phyloP scores from a whole-genome alignment of 2,797 vertebrate species.

The Peromyscus aztecus region DNA sequence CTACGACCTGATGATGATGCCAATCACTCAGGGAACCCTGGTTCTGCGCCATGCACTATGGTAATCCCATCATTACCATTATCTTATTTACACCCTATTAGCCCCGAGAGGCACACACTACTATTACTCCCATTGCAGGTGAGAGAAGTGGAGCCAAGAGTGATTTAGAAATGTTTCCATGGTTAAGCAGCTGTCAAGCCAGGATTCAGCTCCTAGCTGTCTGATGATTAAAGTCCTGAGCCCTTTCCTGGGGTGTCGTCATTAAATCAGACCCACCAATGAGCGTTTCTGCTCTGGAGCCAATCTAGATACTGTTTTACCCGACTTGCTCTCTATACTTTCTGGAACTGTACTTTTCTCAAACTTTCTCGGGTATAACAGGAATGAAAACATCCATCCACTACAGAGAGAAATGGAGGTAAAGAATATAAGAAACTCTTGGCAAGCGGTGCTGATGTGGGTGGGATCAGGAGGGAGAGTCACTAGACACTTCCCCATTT shows the following conservation, averaged over 20 bases:
- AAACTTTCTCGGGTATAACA: slow-evolving; percentile 71
- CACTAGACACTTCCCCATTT: not conserved
- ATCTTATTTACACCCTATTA: slow-evolving; percentile 29
- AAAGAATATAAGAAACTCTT: slow-evolving; percentile 58
- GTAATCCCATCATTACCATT: not conserved
- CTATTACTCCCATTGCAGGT: not conserved
- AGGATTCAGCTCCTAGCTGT: not conserved
- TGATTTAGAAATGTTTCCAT: not conserved
- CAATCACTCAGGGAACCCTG: not conserved
- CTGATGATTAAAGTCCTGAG: slow-evolving; percentile 8
- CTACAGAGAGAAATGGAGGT: slow-evolving; percentile 40
- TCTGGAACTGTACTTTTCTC: slow-evolving; percentile 55
- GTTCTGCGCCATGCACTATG: not conserved
- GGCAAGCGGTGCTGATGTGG: not conserved
- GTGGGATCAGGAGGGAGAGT: not conserved
- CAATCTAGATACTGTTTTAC: slow-evolving; percentile 69
- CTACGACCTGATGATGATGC: not conserved
- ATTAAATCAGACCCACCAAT: not conserved
- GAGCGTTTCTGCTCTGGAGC: slow-evolving; percentile 56
- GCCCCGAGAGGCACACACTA: not conserved
- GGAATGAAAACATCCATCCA: slow-evolving; percentile 70
- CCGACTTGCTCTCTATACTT: slow-evolving; percentile 59
- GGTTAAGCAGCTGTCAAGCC: not conserved
- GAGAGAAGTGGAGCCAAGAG: not conserved
- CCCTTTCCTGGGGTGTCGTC: not conserved